Base-by-base conservation (phyloP, 2,797 vertebrate genomes). In the Chlorospingus semifuscus region DNA sequence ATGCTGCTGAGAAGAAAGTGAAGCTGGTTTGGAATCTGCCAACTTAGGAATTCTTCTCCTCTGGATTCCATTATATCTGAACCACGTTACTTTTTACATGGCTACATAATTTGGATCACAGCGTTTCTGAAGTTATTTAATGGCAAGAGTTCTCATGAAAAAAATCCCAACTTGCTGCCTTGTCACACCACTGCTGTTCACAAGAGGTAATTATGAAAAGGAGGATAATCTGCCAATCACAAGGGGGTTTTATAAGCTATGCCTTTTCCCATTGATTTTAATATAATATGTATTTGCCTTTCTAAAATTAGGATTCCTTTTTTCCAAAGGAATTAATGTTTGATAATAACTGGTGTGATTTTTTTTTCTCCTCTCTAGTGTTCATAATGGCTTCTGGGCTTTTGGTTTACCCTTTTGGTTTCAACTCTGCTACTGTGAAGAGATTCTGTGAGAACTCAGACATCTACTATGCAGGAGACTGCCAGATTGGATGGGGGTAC, bases 401-500 rank as follows among this genome's bases (percentile, higher is more conserved):
- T 92, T 98, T 99, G 98, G 98, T 99, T 95, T 99, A 99, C 90
- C 99, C 99, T 57, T 99, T 99, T 16, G 99, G 99, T 91, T 98
- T 99, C 20, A 98, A 98, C 98, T 99, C 99, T n/a, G 97, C 98
- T 36, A 98, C 99, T 96, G 99, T 99, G 94, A 98, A 98, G 96
- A 98, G 98, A 91, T 98, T 98, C 97, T 99, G 99, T 61, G 98
- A 99, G 79, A 98, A 99, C 93, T 98, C 99, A 10, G 98, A 98
- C 96, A 98, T 99, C 97, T 99, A 99, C 98, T 98, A 98, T 34
- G 98, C 98, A 32, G 99, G 98, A 65, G 98, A 99, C 83, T 99
- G 99, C 96, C 99, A 99, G 97, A 99, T 99, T 42, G 99, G 99
- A 90, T 99, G 99, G 99, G 99, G 99, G 74, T 99, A 99, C 94